phyloP scores from a whole-genome alignment of 2,888 invertebrate species.

The Emmelina monodactyla region DNA sequence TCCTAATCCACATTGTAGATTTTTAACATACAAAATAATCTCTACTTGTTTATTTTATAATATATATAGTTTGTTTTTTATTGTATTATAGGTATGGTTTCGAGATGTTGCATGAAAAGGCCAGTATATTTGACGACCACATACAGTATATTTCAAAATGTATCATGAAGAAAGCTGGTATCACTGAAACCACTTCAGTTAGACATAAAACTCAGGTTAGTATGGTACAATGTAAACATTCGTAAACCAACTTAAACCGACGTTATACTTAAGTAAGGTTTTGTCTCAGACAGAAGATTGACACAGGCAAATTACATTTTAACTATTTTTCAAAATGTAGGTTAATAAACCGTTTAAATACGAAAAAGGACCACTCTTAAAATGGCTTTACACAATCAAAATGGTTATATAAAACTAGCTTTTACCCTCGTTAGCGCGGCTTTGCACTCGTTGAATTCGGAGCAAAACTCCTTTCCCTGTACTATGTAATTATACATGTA shows the following conservation, averaged over 20 bases:
- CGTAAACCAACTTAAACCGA: background rate
- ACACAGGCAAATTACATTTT: background rate
- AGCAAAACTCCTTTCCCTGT: no score
- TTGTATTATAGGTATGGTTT: slow-evolving; percentile 45
- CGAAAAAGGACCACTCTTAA: no score
- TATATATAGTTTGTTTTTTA: background rate
- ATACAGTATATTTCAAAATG: slow-evolving; percentile 51
- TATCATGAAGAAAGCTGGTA: slow-evolving; percentile 47
- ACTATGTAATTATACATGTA: no score
- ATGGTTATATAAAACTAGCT: no score
- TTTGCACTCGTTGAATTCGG: no score
- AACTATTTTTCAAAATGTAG: background rate
- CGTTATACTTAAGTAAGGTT: background rate
- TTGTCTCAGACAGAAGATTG: background rate
- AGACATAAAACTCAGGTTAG: slow-evolving; percentile 54
- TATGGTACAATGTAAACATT: background rate
- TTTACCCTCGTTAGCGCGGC: no score
- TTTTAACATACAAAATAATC: background rate
- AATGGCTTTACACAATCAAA: no score
- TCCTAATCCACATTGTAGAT: background rate
- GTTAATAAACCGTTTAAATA: no score
- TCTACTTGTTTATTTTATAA: background rate
- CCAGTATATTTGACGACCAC: slow-evolving; percentile 44
- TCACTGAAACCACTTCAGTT: slow-evolving; percentile 43
- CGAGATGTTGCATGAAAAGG: slow-evolving; percentile 56